A percentile compares a stretch with the other conserved stretches of the same genome.
phyloP scores from a whole-genome alignment of 2,113 vertebrate species.

The Carollia perspicillata region DNA sequence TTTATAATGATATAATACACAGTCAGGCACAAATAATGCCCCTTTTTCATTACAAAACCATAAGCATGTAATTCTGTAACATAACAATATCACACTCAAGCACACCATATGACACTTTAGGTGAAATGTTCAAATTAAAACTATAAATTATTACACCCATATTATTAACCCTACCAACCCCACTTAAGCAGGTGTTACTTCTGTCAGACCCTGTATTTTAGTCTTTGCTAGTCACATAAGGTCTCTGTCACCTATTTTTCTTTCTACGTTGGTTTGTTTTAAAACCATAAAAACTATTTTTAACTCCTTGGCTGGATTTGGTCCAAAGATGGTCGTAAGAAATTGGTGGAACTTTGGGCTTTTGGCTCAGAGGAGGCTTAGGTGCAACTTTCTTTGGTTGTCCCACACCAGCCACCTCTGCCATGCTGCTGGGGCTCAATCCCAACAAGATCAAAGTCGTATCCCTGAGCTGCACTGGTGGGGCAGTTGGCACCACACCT shows the following conservation, averaged over 20 bases:
- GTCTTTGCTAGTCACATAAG: not conserved
- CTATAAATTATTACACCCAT: too few species aligned
- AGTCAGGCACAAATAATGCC: too few species aligned
- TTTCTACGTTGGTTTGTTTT: conserved; percentile 10
- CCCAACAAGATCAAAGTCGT: not conserved
- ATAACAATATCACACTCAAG: too few species aligned
- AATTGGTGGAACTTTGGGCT: not conserved
- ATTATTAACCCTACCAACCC: too few species aligned
- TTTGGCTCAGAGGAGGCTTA: not conserved
- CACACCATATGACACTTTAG: too few species aligned
- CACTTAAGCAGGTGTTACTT: too few species aligned
- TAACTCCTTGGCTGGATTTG: not conserved
- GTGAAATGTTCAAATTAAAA: too few species aligned
- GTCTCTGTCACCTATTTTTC: not conserved
- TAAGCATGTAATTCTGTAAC: too few species aligned
- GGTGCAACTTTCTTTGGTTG: not conserved
- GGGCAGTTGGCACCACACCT: not conserved
- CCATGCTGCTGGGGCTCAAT: not conserved
- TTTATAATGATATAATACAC: not conserved
- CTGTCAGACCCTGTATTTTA: not conserved
- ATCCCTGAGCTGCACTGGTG: not conserved
- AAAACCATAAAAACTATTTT: not conserved
- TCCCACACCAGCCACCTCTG: not conserved
- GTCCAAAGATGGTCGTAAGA: not conserved
- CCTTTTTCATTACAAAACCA: too few species aligned